phyloP scores from a whole-genome alignment of 2,797 vertebrate genomes.

The Halcyon chelicuti region DNA sequence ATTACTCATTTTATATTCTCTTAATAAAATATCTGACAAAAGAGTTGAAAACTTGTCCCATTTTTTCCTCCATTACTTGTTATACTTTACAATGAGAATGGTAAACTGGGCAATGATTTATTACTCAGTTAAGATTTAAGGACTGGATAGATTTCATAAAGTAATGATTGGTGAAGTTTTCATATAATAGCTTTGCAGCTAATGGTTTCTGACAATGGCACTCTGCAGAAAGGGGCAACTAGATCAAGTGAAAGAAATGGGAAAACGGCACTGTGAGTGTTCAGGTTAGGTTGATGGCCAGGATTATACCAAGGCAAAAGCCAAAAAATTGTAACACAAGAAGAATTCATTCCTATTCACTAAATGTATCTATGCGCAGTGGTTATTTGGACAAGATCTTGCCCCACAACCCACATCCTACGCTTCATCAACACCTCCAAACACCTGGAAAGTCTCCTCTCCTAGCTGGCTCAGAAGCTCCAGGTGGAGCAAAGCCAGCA shows the following conservation, averaged over 20 bases:
- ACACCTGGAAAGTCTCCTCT: neutral
- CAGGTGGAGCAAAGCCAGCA: neutral
- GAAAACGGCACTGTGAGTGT: neutral
- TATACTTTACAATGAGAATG: conserved; percentile 53
- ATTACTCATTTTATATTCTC: conserved; percentile 22
- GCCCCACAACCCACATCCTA: neutral
- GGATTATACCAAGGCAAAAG: neutral
- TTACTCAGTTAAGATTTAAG: conserved; percentile 56
- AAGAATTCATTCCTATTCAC: neutral
- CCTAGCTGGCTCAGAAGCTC: neutral
- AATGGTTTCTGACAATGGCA: conserved; percentile 29
- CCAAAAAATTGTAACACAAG: neutral
- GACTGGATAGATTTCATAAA: conserved; percentile 29
- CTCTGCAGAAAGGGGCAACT: neutral
- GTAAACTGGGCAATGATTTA: conserved; percentile 50
- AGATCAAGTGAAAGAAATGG: neutral
- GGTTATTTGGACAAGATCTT: neutral
- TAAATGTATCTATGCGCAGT: neutral
- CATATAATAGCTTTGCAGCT: conserved; percentile 1
- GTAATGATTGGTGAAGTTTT: neutral
- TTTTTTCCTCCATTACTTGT: neutral
- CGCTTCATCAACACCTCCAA: neutral
- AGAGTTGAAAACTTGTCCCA: neutral
- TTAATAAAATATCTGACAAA: conserved; percentile 34
- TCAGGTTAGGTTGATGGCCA: neutral